Evolutionary conservation across 2,113 vertebrate genomes (phyloP).

Genomic region (Ictidomys tridecemlineatus): DNA sequence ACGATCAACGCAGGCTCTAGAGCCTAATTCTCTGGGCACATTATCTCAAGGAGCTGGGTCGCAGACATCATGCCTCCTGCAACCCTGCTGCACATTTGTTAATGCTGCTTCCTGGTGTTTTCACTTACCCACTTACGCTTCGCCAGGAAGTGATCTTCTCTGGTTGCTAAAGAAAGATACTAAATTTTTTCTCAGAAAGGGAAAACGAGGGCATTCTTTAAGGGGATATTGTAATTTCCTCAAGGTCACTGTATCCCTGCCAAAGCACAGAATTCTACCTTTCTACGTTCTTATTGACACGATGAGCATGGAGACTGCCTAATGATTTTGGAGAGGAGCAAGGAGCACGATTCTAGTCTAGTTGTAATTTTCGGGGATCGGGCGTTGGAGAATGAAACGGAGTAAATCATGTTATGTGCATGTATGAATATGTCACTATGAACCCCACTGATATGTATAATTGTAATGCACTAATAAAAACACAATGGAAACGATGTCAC

Average conservation of each 20-base stretch:
- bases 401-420: too few relatives aligned
- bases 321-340: background rate
- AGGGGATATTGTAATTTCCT: background rate
- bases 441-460: too few relatives aligned
- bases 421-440: too few relatives aligned
- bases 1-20: background rate
- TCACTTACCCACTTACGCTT: constrained; percentile 16
- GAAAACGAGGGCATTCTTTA: background rate
- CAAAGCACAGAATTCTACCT: background rate
- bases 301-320: background rate
- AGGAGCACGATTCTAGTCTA: background rate
- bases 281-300: background rate
- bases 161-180: constrained; percentile 39
- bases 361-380: background rate
- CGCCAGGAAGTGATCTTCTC: background rate
- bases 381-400: background rate
- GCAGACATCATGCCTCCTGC: background rate
- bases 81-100: background rate
- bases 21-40: background rate
- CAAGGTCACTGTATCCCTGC: background rate
- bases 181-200: constrained; percentile 43
- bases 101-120: constrained; percentile 8
- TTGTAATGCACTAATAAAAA: too few relatives aligned
- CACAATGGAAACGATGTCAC: background rate
- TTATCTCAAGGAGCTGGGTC: background rate